Conservation (phyloP, 1,140 invertebrate genomes). For the Sarcophaga peregrina region DNA sequence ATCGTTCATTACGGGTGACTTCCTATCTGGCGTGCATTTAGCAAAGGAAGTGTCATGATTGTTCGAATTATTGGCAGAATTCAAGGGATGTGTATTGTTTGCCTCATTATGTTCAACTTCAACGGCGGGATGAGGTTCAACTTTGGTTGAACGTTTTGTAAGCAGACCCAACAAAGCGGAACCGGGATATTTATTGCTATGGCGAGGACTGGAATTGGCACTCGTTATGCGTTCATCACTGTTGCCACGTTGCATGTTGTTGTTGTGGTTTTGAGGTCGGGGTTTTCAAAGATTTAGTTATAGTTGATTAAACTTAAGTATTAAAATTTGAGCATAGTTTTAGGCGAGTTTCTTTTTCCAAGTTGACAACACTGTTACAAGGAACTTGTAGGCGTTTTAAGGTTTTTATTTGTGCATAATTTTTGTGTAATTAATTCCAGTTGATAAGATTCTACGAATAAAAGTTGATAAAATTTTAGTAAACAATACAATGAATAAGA, state of each 20-base stretch:
- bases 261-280: background rate
- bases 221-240: constrained; percentile 61
- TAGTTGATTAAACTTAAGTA: background rate
- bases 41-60: constrained; percentile 46
- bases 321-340: constrained; percentile 29
- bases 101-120: constrained; percentile 5
- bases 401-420: background rate
- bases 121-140: constrained; percentile 48
- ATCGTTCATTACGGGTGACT: constrained; percentile 58
- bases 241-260: constrained; percentile 45
- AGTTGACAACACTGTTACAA: background rate
- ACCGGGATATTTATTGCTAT: constrained; percentile 51
- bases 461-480: background rate
- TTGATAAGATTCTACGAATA: background rate
- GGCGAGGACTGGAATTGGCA: constrained; percentile 55
- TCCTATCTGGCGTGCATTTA: constrained; percentile 45
- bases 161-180: constrained; percentile 56
- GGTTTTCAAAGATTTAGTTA: background rate
- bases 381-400: constrained; percentile 7
- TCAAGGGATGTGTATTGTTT: background rate
- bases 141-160: constrained; percentile 48
- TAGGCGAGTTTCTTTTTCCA: background rate
- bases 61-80: background rate
- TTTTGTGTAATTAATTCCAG: background rate
- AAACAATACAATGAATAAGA: background rate